Base-by-base conservation (phyloP, 2,113 vertebrate genomes). In the Gavia stellata region DNA sequence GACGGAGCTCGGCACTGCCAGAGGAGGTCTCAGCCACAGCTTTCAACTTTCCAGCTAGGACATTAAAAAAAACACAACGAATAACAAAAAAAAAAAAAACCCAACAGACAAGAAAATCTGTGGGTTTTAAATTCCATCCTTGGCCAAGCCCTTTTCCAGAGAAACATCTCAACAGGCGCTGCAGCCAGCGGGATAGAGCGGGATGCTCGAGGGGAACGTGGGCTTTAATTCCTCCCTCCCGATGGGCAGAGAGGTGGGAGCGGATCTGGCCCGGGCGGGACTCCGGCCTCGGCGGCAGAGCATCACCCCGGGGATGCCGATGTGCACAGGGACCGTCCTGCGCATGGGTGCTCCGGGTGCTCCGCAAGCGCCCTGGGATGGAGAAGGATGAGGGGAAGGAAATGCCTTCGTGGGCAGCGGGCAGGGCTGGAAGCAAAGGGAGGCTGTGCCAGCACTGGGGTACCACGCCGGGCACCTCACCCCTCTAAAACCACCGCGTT, bases 401-500 rank as follows among this genome's bases (percentile, higher is more conserved):
- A 55, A 4, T 17, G 2, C 12, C 20, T 19, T 11, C 1, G 3
- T 8, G 45, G 75, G 42, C n/a, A 40, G 8, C 20, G 2, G 49
- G 24, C 28, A 16, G 2, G 13, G 55, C 15, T 42, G 7, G 55
- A 10, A 70, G 61, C 21, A 12, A 23, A 16, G 29, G 58, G 53
- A 49, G n/a, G 31, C 19, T 21, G 47, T 36, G 34, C n/a, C 38
- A 7, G 28, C 36, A 24, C 12, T 19, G 0, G 18, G 42, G 26
- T 17, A 34, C 44, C 19, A 17, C 28, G 3, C 24, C 4, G 8
- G 70, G 47, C 61, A 44, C 55, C 40, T 47, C 31, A 29, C 12
- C 28, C 36, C n/a, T 40, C 55, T 4, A 1, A 42, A 59, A 36
- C 1, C 52, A 8, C 6, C 8, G 0, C 16, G 0, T 34, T 21